Conservation (phyloP, 2,797 vertebrate species). For the Cuniculus paca region DNA sequence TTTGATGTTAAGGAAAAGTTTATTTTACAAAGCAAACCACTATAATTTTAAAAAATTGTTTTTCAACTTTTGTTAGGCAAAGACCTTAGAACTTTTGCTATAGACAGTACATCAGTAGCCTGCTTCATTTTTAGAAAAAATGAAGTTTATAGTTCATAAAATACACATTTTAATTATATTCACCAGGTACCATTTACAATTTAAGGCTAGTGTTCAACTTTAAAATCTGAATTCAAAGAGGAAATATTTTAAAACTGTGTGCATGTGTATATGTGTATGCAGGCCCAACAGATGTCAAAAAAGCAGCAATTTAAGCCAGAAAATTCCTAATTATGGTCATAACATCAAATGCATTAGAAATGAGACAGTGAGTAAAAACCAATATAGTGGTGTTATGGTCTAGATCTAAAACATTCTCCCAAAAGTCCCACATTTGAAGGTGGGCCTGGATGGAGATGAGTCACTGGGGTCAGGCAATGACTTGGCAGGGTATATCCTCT, state of each 20-base stretch:
- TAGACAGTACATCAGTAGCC: not conserved
- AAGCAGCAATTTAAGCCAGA: conserved; percentile 45
- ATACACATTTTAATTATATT: conserved; percentile 44
- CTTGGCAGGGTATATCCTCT: not conserved
- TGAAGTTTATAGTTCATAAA: conserved; percentile 53
- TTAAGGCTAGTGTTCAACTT: conserved; percentile 49
- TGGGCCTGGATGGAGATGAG: not conserved
- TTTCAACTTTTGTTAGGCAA: conserved; percentile 31
- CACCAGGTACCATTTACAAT: not conserved
- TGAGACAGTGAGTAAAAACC: conserved; percentile 4
- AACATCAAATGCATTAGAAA: conserved; percentile 50
- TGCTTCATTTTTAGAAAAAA: conserved; percentile 58
- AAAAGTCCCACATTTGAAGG: not conserved
- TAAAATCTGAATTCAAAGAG: conserved; percentile 57
- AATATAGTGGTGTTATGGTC: not conserved
- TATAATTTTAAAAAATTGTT: conserved; percentile 42
- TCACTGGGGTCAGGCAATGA: not conserved
- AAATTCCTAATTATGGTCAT: conserved; percentile 3
- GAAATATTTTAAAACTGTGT: conserved; percentile 28
- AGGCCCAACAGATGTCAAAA: conserved; percentile 13
- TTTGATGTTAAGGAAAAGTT: not conserved
- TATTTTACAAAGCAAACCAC: conserved; percentile 63
- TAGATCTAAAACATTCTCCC: not conserved
- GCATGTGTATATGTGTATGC: not conserved
- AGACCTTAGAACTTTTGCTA: conserved; percentile 67